Base-by-base conservation (phyloP, 2,888 invertebrate species). In the Blastobasis adustella region DNA sequence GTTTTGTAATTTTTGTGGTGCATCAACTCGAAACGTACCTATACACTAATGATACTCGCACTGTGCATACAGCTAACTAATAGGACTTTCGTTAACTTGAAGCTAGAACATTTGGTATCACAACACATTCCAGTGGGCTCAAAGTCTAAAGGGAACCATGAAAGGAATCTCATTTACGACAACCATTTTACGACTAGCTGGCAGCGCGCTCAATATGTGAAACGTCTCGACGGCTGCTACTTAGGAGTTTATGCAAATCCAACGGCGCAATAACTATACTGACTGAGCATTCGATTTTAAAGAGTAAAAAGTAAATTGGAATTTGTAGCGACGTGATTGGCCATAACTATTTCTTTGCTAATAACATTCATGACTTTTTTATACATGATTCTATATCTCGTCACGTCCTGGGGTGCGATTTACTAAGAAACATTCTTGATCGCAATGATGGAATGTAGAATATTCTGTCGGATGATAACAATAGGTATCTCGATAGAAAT, bases 91-190 rank as follows among this genome's bases (percentile, higher is more conserved):
- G n/a, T 10, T 10, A 10, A 43, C 43, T 10, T 36, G 23, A 10
- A 9, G 23, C 45, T 36, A 45, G 9, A 23, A 45, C 45, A 23
- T 45, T 10, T 45, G 9, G 23, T 23, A 23, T 23, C 23, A 23
- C 23, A 23, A 23, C 23, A 45, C 9, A 45, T 36, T 7, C 8
- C 23, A 45, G 8, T 46, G 46, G 10, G 38, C 10, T 7, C 37
- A 71, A 71, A 67, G 71, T 71, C 71, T 23, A 23, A 23, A 23
- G 23, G 23, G 23, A 23, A 23, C 23, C 23, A 23, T 23, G 75
- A 79, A 79, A 79, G 78, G 79, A 79, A 81, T 79, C 78, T 69
- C 71, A 79, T 83, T 85, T 83, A 83, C 73, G 81, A 82, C 59
- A 71, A 64, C 63, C 65, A 67, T 69, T 82, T 84, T 82, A 85